Evolutionary conservation across 2,113 vertebrate species (phyloP), one percentile per base, ranked within the genome.

Genomic region (Donacobius atricapilla): DNA sequence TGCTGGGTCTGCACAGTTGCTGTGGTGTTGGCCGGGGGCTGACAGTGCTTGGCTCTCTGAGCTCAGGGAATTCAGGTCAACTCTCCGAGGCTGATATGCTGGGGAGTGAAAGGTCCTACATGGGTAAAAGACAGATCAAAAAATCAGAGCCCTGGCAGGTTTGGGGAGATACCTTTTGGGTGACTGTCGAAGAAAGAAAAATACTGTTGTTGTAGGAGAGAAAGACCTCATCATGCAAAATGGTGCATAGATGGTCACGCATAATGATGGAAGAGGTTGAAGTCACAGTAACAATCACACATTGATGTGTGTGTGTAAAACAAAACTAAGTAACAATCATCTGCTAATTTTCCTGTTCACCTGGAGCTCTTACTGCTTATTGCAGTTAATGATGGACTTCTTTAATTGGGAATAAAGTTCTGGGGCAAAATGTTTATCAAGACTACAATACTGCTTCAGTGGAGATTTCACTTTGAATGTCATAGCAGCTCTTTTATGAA

Each of bases 61-160:
- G 17, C 24, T 58, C 25, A 12, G n/a, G 27, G 28, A 22, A 13
- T 77, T 78, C 8, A 7, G 16, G 12, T 39, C 22, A 37, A 1
- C 27, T 54, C 42, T 18, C 40, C 4, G 0, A 30, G 15, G 9
- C 1, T 78, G 39, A 64, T 33, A 0, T 31, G 19, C 44, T 65
- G n/a, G 23, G 14, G 25, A 31, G 10, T 17, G 50, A n/a, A 79
- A 63, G 13, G 4, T 24, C 27, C 13, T 44, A 25, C 4, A 1
- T 39, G 44, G 9, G 24, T 85, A 47, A 54, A 78, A 48, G 11
- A 21, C 11, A 10, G 7, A 22, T 64, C 30, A 53, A 48, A 77
- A 10, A 7, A 22, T 64, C 30, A 53, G 51, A 77, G 39, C n/a
- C 11, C 10, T 54, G 2, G 0, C n/a, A 11, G 9, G 2, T 54